phyloP scores from a whole-genome alignment of 1,140 invertebrate species.

The Aphaenogaster ashmeadi region DNA sequence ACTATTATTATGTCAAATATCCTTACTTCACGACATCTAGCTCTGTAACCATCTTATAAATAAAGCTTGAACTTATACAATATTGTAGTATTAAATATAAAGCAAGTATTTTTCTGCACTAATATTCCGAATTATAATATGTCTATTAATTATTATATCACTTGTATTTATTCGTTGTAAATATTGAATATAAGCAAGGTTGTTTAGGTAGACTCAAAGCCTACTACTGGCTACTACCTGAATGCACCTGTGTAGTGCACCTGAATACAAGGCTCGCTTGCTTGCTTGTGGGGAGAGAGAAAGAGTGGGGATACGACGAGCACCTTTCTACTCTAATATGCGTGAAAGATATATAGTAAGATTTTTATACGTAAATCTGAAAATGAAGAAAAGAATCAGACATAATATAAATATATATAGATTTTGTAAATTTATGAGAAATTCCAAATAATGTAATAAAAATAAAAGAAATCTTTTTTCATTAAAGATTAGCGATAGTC shows the following conservation, averaged over 20 bases:
- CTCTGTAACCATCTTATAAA: constrained; percentile 12
- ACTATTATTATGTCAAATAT: constrained; percentile 6
- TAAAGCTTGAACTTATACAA: not conserved
- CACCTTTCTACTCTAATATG: constrained; percentile 16
- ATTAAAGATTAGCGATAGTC: not conserved
- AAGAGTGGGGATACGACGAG: constrained; percentile 24
- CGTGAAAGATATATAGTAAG: not conserved
- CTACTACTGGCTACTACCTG: constrained; percentile 7
- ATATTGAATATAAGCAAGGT: not conserved
- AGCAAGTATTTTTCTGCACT: not conserved
- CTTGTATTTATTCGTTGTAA: constrained; percentile 7
- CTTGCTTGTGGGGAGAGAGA: not conserved
- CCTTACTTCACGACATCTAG: not conserved
- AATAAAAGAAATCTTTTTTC: not conserved
- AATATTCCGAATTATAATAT: not conserved
- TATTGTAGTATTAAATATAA: not conserved
- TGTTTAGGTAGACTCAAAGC: constrained; percentile 39
- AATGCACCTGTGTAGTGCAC: not conserved
- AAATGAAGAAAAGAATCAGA: not conserved
- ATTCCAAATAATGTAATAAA: not conserved
- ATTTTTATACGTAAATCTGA: not conserved
- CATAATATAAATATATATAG: not conserved
- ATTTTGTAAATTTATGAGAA: not conserved
- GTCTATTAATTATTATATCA: constrained; percentile 20
- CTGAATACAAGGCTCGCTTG: constrained; percentile 5